Evolutionary conservation across 2,888 invertebrate genomes (phyloP).

Genomic region (Fabriciana adippe): DNA sequence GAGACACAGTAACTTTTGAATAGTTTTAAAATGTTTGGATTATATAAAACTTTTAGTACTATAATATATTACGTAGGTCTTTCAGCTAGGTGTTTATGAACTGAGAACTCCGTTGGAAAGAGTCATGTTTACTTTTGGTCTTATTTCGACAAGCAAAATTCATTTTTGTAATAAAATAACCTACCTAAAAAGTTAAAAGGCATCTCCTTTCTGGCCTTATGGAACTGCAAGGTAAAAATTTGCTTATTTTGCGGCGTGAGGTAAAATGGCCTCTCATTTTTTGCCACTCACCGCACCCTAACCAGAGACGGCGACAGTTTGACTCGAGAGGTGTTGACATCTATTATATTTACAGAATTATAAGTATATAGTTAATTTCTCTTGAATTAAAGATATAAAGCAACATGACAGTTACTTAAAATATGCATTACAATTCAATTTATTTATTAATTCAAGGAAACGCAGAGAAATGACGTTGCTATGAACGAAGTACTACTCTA

Average conservation of each 20-base stretch:
- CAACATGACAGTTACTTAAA: too few relatives aligned
- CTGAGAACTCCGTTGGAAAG: constrained; percentile 28
- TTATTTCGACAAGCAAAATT: constrained; percentile 43
- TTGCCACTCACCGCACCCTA: constrained; percentile 44
- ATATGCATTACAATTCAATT: too few relatives aligned
- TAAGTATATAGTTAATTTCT: constrained; percentile 17
- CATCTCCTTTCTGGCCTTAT: constrained; percentile 44
- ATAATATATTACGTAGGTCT: constrained; percentile 20
- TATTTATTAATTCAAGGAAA: too few relatives aligned
- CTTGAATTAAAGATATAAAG: neutral
- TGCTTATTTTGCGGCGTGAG: constrained; percentile 47
- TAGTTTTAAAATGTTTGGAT: neutral
- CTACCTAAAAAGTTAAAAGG: constrained; percentile 47
- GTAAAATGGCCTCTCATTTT: constrained; percentile 47
- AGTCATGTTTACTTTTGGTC: constrained; percentile 43
- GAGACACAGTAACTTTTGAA: neutral
- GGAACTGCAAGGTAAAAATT: constrained; percentile 46
- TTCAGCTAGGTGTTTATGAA: constrained; percentile 34
- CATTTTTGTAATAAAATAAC: constrained; percentile 47
- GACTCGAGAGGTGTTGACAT: constrained; percentile 44
- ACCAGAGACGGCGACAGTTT: constrained; percentile 41
- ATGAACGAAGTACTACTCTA: too few relatives aligned
- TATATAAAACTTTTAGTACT: neutral
- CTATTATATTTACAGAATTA: constrained; percentile 32
- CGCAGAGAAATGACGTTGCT: too few relatives aligned